These are phyloP conservation scores for Episyrphus balteatus DNA, from an alignment of 1,140 invertebrate genomes.

Conservation along the genomic window DNA sequence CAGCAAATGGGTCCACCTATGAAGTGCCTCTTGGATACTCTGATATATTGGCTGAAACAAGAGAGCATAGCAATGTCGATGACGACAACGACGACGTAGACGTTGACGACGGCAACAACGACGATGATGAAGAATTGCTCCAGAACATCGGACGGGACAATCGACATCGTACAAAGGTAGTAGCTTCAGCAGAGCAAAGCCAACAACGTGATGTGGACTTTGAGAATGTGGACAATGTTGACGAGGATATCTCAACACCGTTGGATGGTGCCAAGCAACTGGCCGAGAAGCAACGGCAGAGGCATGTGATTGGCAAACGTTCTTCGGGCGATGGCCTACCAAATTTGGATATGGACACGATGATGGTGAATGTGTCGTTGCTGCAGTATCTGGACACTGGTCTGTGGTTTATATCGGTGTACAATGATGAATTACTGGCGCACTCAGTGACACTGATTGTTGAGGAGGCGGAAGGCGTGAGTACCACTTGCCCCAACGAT, in stretches of 20 bases:
- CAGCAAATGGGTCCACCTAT: slow-evolving; percentile 2
- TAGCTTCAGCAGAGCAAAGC: not conserved
- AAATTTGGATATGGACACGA: slow-evolving; percentile 45
- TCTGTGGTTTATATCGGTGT: slow-evolving; percentile 88
- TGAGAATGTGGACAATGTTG: not conserved
- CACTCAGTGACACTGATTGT: slow-evolving; percentile 71
- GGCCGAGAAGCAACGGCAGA: slow-evolving; percentile 7
- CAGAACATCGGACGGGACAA: slow-evolving; percentile 1
- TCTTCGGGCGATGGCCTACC: slow-evolving; percentile 22
- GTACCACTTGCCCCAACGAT: slow-evolving; percentile 83
- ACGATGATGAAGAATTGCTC: slow-evolving; percentile 12
- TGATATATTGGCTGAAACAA: not conserved
- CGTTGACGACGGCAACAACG: slow-evolving; percentile 30
- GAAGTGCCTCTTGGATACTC: too few relatives aligned
- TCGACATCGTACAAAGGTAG: slow-evolving; percentile 1
- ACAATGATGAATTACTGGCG: slow-evolving; percentile 83
- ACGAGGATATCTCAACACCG: slow-evolving; percentile 18
- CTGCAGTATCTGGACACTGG: slow-evolving; percentile 84
- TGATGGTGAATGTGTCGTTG: slow-evolving; percentile 72
- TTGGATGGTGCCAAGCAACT: slow-evolving; percentile 20
- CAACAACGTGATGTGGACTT: slow-evolving; percentile 4
- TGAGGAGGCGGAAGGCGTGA: slow-evolving; percentile 73
- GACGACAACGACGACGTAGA: slow-evolving; percentile 24
- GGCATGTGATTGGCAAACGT: slow-evolving; percentile 15
- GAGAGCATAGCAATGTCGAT: slow-evolving; percentile 6